Percentiles rank a stretch among this genome's conserved stretches.
Conservation (phyloP, 2,797 vertebrate genomes). For the Nyctalus aviator region DNA sequence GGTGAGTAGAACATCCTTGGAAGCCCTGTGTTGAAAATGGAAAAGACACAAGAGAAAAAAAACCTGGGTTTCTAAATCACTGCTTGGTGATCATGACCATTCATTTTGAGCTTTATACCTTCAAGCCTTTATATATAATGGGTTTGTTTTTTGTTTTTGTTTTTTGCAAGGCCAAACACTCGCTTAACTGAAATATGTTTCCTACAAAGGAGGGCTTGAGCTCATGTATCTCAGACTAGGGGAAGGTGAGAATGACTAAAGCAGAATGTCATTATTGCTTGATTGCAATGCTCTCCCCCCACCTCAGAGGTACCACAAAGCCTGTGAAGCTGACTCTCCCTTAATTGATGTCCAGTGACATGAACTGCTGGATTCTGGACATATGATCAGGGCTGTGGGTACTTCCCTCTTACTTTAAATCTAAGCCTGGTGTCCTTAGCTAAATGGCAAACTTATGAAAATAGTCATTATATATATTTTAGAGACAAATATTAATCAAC, state of each 20-base stretch:
- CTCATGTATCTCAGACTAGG: background rate
- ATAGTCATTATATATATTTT: background rate
- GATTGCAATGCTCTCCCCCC: background rate
- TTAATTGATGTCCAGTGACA: background rate
- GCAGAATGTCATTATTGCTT: background rate
- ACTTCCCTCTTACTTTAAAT: background rate
- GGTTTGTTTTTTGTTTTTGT: background rate
- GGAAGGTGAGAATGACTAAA: background rate
- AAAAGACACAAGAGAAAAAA: background rate
- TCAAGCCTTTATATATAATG: background rate
- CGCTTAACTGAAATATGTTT: background rate
- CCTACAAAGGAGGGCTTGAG: background rate
- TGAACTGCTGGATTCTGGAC: background rate
- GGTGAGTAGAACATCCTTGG: background rate
- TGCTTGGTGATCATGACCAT: background rate
- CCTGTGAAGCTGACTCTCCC: background rate
- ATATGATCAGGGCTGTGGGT: rapidly evolving
- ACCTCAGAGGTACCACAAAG: background rate
- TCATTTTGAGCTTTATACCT: background rate
- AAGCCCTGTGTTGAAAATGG: background rate
- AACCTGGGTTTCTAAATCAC: background rate
- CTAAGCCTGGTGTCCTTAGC: background rate
- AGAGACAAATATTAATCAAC: background rate
- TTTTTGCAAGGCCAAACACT: background rate
- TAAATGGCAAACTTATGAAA: constrained; percentile 37